Conservation (phyloP, 2,797 vertebrate genomes). For the Pygocentrus nattereri region DNA sequence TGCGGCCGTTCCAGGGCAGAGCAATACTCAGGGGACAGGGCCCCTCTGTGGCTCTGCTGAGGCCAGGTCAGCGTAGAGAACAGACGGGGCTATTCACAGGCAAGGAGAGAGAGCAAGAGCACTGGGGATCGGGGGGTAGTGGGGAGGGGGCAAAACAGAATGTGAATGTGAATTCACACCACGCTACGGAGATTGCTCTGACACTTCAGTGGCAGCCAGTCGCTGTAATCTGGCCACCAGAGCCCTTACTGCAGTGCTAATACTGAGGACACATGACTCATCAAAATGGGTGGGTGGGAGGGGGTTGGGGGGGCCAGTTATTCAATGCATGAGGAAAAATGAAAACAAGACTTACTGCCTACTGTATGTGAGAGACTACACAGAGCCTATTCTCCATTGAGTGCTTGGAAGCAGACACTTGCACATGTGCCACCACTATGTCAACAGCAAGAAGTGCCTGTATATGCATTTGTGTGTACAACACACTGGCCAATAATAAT, state of each 20-base stretch:
- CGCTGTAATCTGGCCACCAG: conserved; percentile 44
- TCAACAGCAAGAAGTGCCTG: not conserved
- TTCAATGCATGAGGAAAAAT: conserved; percentile 11
- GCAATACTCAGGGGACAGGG: conserved; percentile 39
- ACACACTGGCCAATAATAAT: too few species aligned
- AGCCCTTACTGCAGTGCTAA: conserved; percentile 29
- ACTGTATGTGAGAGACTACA: not conserved
- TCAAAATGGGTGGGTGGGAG: conserved; percentile 12
- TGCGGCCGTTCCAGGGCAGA: conserved; percentile 6
- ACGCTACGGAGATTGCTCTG: conserved; percentile 44
- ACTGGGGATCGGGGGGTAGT: not conserved
- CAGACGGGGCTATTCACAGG: conserved; percentile 50
- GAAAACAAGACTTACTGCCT: conserved; percentile 6
- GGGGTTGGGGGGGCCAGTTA: not conserved
- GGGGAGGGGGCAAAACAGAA: not conserved
- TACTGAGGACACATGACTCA: conserved; percentile 51
- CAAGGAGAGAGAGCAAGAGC: conserved; percentile 19
- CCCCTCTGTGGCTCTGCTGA: conserved; percentile 43
- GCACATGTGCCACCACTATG: not conserved
- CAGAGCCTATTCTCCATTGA: not conserved
- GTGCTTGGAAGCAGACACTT: conserved; percentile 8
- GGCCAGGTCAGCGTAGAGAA: conserved; percentile 37
- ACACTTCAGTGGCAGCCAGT: conserved; percentile 51
- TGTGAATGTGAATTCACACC: conserved; percentile 43
- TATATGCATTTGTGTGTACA: not conserved